A percentile compares a stretch with the other conserved stretches of the same genome.
phyloP scores from a whole-genome alignment of 2,888 invertebrate species.

The Euclidia mi region DNA sequence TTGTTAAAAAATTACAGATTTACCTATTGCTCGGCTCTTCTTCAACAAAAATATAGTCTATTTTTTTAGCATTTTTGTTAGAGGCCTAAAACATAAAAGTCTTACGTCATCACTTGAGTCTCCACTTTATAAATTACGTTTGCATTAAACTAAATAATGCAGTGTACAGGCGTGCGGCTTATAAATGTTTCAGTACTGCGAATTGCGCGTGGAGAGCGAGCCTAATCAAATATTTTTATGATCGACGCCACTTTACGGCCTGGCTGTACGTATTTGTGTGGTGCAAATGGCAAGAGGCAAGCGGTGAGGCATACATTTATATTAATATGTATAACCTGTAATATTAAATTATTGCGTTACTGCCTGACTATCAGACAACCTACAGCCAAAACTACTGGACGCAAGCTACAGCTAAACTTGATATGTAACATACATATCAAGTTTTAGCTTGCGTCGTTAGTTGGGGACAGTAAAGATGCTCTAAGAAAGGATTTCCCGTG shows the following conservation, averaged over 20 bases:
- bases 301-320: constrained; percentile 7
- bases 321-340: too few relatives aligned
- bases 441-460: too few relatives aligned
- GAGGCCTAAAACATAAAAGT: constrained; percentile 3
- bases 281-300: constrained; percentile 33
- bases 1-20: too few relatives aligned
- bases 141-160: constrained; percentile 65
- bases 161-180: constrained; percentile 59
- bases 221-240: constrained; percentile 90
- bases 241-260: constrained; percentile 87
- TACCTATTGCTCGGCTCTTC: too few relatives aligned
- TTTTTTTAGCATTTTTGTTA: neutral
- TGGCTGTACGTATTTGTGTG: constrained; percentile 64
- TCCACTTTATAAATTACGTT: constrained; percentile 58
- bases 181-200: constrained; percentile 84
- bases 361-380: too few relatives aligned
- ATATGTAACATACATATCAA: too few relatives aligned
- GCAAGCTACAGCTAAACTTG: too few relatives aligned
- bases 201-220: constrained; percentile 79
- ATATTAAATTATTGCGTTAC: too few relatives aligned
- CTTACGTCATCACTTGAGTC: constrained; percentile 32
- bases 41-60: neutral
- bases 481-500: too few relatives aligned
- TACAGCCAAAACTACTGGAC: too few relatives aligned
- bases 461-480: too few relatives aligned